These are phyloP conservation scores for Enteromius trimaculatus DNA, from an alignment of 2,797 vertebrate genomes.

Conservation along the genomic window DNA sequence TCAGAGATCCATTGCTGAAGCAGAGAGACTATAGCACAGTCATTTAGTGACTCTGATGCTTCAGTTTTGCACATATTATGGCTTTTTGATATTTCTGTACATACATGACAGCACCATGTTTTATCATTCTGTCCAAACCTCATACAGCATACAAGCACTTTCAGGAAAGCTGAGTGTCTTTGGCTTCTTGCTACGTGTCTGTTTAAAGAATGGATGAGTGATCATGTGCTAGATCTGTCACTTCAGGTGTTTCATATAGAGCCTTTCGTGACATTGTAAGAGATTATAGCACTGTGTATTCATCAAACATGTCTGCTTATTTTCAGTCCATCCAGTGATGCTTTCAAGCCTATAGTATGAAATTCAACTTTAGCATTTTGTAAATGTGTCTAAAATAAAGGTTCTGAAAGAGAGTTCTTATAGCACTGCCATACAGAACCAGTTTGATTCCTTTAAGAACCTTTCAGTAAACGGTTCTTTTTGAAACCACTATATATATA, in stretches of 20 bases:
- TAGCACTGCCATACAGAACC: neutral
- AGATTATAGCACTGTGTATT: conserved; percentile 11
- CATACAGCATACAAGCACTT: neutral
- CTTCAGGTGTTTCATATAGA: conserved; percentile 27
- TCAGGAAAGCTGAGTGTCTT: neutral
- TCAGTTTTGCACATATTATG: conserved; percentile 39
- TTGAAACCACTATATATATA: neutral
- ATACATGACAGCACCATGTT: neutral
- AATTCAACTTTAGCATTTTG: neutral
- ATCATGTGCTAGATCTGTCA: conserved; percentile 24
- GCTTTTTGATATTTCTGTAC: neutral
- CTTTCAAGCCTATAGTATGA: conserved; percentile 18
- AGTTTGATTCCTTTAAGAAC: neutral
- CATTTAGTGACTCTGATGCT: conserved; percentile 45
- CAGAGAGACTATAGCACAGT: conserved; percentile 13
- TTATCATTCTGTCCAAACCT: neutral
- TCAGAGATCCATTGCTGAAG: conserved; percentile 19
- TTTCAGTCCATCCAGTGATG: conserved; percentile 17
- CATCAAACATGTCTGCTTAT: conserved; percentile 9
- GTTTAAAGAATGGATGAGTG: conserved; percentile 10
- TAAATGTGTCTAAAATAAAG: neutral
- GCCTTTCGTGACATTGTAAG: neutral
- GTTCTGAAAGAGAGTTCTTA: neutral
- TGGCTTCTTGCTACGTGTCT: neutral
- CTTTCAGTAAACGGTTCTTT: neutral